A percentile compares a stretch with the other conserved stretches of the same genome.
These are phyloP conservation scores for Euplagia quadripunctaria DNA, from an alignment of 2,888 invertebrate genomes.

Conservation along the genomic window DNA sequence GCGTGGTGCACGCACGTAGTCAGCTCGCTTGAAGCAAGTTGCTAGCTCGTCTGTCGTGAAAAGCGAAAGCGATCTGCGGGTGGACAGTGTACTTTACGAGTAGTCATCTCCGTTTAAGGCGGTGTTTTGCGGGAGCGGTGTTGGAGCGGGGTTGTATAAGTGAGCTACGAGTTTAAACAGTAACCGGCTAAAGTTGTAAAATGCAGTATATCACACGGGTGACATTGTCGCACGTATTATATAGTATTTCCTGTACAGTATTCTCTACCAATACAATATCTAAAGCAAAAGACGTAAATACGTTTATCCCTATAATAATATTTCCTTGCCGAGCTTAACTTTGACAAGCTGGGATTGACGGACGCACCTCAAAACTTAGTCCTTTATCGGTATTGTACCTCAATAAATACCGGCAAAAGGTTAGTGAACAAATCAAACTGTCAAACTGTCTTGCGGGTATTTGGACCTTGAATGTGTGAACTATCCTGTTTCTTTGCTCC, in stretches of 20 bases:
- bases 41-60: no score
- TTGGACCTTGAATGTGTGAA: slow-evolving; percentile 66
- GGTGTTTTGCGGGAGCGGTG: no score
- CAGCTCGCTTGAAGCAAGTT: no score
- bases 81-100: no score
- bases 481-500: slow-evolving; percentile 57
- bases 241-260: background rate
- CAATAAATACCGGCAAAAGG: slow-evolving; percentile 38
- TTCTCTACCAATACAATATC: background rate
- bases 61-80: no score
- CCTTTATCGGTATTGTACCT: slow-evolving; percentile 28
- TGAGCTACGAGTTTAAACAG: no score
- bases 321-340: slow-evolving; percentile 3
- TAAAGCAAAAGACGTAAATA: background rate
- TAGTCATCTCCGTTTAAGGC: no score
- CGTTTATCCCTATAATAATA: slow-evolving; percentile 23
- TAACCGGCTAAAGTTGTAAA: no score
- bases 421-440: slow-evolving; percentile 45
- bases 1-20: no score
- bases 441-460: slow-evolving; percentile 38
- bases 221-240: no score
- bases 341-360: slow-evolving; percentile 25
- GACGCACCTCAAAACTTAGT: slow-evolving; percentile 24
- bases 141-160: no score
- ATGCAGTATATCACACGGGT: no score